Evolutionary conservation across 2,797 vertebrate species (phyloP), one percentile per base, ranked within the genome.

Genomic region (Momotus momota): DNA sequence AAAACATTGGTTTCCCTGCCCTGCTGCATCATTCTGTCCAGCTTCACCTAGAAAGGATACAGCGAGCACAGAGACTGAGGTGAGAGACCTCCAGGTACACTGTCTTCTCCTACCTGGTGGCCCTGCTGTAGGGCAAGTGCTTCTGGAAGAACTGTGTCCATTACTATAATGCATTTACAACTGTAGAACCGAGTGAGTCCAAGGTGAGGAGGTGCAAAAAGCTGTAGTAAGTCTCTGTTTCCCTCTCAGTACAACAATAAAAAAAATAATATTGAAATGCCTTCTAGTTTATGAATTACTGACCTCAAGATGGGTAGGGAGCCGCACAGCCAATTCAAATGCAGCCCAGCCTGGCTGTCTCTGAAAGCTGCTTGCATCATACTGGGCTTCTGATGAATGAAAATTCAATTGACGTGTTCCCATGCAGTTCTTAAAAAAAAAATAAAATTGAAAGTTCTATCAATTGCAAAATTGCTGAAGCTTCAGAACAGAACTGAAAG

Each of bases 401-500:
- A 82, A 93, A 92, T 71, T 66, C 81, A 80, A 57, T 87, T 40
- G 52, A 60, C 22, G 66, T 70, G 62, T 88, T 93, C 79, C 67
- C 73, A 72, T 92, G 61, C 57, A 72, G 54, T 69, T 88, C 51
- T 70, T 82, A 35, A 57, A 93, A 73, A 60, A 86, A 33, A 46
- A 48, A 43, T 14, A 7, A n/a, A 46, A n/a, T 9, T 61, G 10
- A 14, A 73, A 77, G 33, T 38, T 54, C 4, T 52, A 71, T 78
- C 69, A 67, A 43, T 57, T 91, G 54, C 38, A 89, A 86, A 94
- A 90, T 17, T 86, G 79, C 43, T 78, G 82, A 81, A 79, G 67
- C 74, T 93, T 93, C 62, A 72, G 60, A 94, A 81, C 14, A 86
- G 54, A 88, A 84, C 41, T 69, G n/a, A 67, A 93, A 85, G 71